A percentile compares a stretch with the other conserved stretches of the same genome.
These are phyloP conservation scores for Camponotus floridanus DNA, from an alignment of 1,140 invertebrate genomes.

Conservation along the genomic window DNA sequence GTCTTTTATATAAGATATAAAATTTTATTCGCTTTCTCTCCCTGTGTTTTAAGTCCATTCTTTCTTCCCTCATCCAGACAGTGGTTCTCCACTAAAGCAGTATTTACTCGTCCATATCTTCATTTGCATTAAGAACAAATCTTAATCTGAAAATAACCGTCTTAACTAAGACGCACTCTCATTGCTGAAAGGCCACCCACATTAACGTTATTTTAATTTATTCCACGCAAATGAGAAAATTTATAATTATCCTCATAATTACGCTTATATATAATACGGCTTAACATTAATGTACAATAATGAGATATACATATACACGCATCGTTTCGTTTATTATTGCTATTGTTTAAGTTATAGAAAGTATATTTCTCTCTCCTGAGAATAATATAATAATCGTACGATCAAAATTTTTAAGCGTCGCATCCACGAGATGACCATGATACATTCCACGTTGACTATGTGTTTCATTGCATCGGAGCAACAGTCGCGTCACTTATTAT, in stretches of 20 bases:
- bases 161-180: constrained; percentile 58
- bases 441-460: constrained; percentile 33
- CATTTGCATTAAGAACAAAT: constrained; percentile 60
- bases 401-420: constrained; percentile 35
- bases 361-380: background rate
- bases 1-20: constrained; percentile 80
- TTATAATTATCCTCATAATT: constrained; percentile 52
- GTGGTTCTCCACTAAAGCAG: constrained; percentile 50
- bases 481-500: constrained; percentile 38
- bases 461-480: constrained; percentile 49
- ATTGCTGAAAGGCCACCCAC: constrained; percentile 20
- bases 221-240: constrained; percentile 46
- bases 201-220: constrained; percentile 52
- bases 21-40: constrained; percentile 73
- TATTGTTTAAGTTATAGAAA: background rate
- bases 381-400: background rate
- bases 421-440: background rate
- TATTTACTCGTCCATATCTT: constrained; percentile 63
- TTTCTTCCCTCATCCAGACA: constrained; percentile 49
- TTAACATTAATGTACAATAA: constrained; percentile 8
- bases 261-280: constrained; percentile 17
- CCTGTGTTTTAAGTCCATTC: constrained; percentile 42
- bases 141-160: constrained; percentile 57
- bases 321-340: background rate
- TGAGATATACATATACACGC: background rate